Base-by-base conservation (phyloP, 2,888 invertebrate genomes). In the Taphrorychus bicolor region DNA sequence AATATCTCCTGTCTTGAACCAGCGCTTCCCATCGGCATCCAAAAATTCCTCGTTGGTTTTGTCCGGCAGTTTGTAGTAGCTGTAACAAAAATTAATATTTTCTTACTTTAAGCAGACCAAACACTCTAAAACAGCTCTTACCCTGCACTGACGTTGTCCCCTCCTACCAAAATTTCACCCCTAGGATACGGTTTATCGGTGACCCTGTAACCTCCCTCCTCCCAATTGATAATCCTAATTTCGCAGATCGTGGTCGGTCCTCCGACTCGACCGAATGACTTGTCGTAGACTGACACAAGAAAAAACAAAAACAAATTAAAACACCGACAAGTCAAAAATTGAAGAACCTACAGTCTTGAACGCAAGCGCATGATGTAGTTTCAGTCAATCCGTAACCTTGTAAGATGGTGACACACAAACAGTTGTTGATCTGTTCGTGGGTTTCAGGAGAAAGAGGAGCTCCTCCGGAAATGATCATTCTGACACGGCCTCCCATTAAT, bases 311-410 rank as follows among this genome's bases (percentile, higher is more conserved):
- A 23, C 41, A 67, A 67, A 57, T 18, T 48, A 52, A 52, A 21
- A 21, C 21, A 16, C 52, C 9, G 7, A 11, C 52, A 51, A 14
- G 9, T 52, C 5, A 45, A 16, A 45, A 45, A 14, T 5, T 2
- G 19, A 1, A 19, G 11, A 56, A 85, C 86, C 83, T 81, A 90
- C 90, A 82, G 81, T 92, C 91, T 91, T 92, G 92, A 59, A 93
- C 92, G 68, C 92, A 90, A 58, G 97, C 97, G 77, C 94, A 94
- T 0, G 97, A 97, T 73, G 94, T 93, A 14, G 98, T 97, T 87
- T 99, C 98, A 0, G 98, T 99, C 70, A 98, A 88, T 1, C 98
- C 98, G 83, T 98, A 98, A 57, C 98, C 98, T 79, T 95, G 95
- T 66, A 93, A 89, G 48, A 99, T 90, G 70, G 91, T 91, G 70